phyloP scores from a whole-genome alignment of 2,113 vertebrate genomes.

The Echinops telfairi region DNA sequence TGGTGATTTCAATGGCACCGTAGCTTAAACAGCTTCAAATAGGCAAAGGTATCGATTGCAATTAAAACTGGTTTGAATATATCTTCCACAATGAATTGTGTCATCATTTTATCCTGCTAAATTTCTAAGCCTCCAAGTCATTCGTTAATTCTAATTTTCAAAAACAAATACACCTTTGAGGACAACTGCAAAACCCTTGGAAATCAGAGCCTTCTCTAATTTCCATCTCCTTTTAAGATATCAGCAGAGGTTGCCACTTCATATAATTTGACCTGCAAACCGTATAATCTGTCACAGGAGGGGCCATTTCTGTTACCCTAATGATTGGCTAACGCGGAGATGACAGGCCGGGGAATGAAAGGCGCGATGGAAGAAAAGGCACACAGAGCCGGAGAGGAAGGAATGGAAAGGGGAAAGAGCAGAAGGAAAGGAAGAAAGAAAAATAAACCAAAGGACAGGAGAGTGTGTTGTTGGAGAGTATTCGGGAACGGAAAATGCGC shows the following conservation, averaged over 20 bases:
- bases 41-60: background rate
- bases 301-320: background rate
- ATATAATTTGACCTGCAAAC: background rate
- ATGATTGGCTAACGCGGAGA: background rate
- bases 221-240: background rate
- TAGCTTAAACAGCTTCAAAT: background rate
- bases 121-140: background rate
- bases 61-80: background rate
- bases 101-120: background rate
- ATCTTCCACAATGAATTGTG: background rate
- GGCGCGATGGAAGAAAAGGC: background rate
- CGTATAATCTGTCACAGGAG: background rate
- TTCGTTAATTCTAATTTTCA: constrained; percentile 33
- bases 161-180: constrained; percentile 12
- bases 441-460: background rate
- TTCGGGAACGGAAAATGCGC: background rate
- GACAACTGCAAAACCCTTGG: constrained; percentile 1
- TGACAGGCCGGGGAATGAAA: background rate
- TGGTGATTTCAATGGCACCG: too few relatives aligned
- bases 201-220: background rate
- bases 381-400: background rate
- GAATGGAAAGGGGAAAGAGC: background rate
- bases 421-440: background rate
- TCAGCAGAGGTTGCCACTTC: background rate
- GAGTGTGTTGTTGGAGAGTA: background rate